Base-by-base conservation (phyloP, 2,888 invertebrate species). In the Clitarchus hookeri region DNA sequence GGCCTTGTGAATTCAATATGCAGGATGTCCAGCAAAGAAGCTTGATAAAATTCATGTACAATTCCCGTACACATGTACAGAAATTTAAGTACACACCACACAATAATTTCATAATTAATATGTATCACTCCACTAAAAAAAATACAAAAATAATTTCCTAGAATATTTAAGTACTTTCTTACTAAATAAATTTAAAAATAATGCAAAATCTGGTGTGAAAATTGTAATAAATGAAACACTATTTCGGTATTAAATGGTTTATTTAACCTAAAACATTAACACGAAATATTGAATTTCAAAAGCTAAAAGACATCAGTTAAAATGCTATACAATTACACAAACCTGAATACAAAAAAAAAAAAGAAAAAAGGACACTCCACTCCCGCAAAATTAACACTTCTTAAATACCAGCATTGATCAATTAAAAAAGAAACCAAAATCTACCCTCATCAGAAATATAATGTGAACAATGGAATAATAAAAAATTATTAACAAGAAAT, bases 201-300 rank as follows among this genome's bases (percentile, higher is more conserved):
- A 12, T 65, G 6, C 16, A 6, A 65, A 23, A 23, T 16, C 65
- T 65, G 19, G 19, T 19, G 19, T 16, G 23, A 65, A 65, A 65
- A 16, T 12, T 65, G 6, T 13, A 19, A 19, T 23, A 65, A 27
- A 85, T 25, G 78, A 27, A 83, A 80, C 23, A 8, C 12, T 26
- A 53, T 25, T 78, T 85, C 48, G 6, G 48, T 48, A 48, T 48
- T 48, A 48, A 48, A 48, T 48, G 16, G 6, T 82, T 86, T 86
- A 83, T 48, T 36, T 48, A 77, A 53, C 26, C n/a, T 25, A 84
- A 27, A 25, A 48, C 25, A 54, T 83, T 83, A 26, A 36, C 36
- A 36, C 6, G 9, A 83, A 36, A 9, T 26, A 83, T 26, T 6
- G 12, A 65, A 65, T 65, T 65, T 65, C 16, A 65, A 65, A 65